Conservation (phyloP, 2,888 invertebrate species). For the Colletes collaris region DNA sequence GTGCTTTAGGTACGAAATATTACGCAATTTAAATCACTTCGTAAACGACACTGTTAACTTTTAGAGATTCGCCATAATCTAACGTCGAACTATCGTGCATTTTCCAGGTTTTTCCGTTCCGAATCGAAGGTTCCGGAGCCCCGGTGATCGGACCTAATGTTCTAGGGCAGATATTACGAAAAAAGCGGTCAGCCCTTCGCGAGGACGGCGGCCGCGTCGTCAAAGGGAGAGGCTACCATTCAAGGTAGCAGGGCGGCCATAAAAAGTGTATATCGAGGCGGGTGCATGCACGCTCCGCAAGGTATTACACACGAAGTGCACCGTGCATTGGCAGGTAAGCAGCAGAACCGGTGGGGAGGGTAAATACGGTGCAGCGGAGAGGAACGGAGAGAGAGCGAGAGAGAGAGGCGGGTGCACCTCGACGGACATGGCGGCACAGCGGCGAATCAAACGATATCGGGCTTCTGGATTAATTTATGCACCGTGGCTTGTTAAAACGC, state of each 20-base stretch:
- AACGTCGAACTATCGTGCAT: no score
- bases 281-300: constrained; percentile 60
- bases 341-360: constrained; percentile 49
- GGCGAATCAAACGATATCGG: constrained; percentile 83
- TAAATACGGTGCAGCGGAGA: constrained; percentile 38
- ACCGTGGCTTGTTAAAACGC: constrained; percentile 81
- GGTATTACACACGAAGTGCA: constrained; percentile 61
- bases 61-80: no score
- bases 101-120: not conserved
- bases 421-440: constrained; percentile 67
- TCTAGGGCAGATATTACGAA: constrained; percentile 34
- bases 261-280: constrained; percentile 70
- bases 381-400: constrained; percentile 23
- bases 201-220: constrained; percentile 51
- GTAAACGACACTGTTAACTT: no score
- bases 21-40: no score
- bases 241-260: constrained; percentile 50
- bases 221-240: constrained; percentile 60
- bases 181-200: constrained; percentile 27
- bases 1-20: no score
- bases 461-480: constrained; percentile 83
- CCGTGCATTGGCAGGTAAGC: constrained; percentile 64
- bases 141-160: not conserved
- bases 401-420: constrained; percentile 53
- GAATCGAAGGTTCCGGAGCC: not conserved